phyloP scores from a whole-genome alignment of 2,113 vertebrate species.

The Corythoichthys intestinalis region DNA sequence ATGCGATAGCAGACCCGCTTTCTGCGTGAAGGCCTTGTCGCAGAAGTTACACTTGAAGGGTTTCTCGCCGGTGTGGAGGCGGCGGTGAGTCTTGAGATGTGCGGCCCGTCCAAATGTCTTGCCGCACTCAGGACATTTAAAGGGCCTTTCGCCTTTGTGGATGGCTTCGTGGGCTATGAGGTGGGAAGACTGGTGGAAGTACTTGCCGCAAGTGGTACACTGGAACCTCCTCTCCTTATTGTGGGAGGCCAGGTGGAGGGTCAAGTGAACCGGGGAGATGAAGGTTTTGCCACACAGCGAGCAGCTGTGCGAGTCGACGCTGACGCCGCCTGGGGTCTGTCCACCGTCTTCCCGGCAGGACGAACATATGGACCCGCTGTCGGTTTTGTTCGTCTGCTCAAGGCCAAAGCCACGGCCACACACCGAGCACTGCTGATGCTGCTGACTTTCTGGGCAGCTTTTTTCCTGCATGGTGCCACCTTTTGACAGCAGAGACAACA shows the following conservation, averaged over 20 bases:
- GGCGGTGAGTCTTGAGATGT: constrained; percentile 73
- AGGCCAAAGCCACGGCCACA: constrained; percentile 46
- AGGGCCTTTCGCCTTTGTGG: constrained; percentile 72
- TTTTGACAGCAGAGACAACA: constrained; percentile 16
- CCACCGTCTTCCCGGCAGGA: constrained; percentile 44
- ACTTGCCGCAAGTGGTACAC: constrained; percentile 67
- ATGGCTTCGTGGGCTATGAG: constrained; percentile 70
- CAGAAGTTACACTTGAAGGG: constrained; percentile 72
- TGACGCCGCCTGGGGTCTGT: constrained; percentile 44
- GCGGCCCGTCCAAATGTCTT: constrained; percentile 73
- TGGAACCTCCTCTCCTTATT: constrained; percentile 64
- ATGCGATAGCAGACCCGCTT: constrained; percentile 65
- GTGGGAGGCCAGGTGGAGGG: constrained; percentile 68
- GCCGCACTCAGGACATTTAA: constrained; percentile 73
- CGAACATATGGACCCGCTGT: constrained; percentile 40
- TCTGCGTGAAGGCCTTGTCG: constrained; percentile 67
- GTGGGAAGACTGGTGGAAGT: constrained; percentile 71
- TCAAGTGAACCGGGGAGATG: constrained; percentile 67
- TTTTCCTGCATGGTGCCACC: constrained; percentile 53
- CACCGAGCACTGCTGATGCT: constrained; percentile 39
- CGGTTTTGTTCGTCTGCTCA: constrained; percentile 7
- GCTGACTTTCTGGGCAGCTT: constrained; percentile 18
- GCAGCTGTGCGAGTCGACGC: constrained; percentile 65
- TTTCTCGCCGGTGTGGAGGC: constrained; percentile 76
- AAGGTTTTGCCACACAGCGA: constrained; percentile 69